Percentiles rank a stretch among this genome's conserved stretches.
These are phyloP conservation scores for Dicrurus megarhynchus DNA, from an alignment of 2,113 vertebrate species.

Conservation along the genomic window DNA sequence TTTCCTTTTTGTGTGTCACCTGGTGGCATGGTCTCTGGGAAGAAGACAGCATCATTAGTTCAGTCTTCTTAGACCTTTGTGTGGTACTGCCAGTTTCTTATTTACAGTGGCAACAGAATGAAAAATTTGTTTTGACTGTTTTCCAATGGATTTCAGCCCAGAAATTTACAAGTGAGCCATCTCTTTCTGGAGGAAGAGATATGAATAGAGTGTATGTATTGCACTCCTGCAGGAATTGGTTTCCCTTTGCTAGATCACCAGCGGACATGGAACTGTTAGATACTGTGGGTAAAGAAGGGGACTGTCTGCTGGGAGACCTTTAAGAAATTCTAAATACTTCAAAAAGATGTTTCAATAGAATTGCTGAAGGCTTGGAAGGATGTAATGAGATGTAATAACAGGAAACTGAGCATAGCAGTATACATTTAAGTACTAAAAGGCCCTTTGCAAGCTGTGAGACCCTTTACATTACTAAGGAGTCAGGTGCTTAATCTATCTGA, in stretches of 20 bases:
- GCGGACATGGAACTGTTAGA: background rate
- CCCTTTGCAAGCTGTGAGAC: background rate
- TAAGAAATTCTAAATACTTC: background rate
- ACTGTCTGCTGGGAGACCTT: background rate
- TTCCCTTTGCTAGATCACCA: background rate
- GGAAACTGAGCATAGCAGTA: background rate
- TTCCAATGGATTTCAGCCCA: constrained; percentile 20
- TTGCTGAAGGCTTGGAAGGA: background rate
- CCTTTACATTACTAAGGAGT: background rate
- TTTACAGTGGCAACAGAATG: background rate
- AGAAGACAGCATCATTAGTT: background rate
- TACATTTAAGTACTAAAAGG: background rate
- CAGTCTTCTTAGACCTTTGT: background rate
- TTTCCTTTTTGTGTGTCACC: background rate
- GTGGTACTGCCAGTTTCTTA: background rate
- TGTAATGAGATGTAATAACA: background rate
- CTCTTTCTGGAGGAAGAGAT: background rate
- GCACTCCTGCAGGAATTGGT: background rate
- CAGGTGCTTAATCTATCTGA: background rate
- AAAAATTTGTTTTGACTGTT: constrained; percentile 1
- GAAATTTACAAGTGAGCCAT: background rate
- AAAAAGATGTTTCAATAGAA: background rate
- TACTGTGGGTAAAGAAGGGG: background rate
- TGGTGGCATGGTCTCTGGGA: background rate
- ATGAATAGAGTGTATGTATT: background rate